Evolutionary conservation across 23 tunicate species (phyloP).

Genomic region (Oikopleura vanhoeffeni): DNA sequence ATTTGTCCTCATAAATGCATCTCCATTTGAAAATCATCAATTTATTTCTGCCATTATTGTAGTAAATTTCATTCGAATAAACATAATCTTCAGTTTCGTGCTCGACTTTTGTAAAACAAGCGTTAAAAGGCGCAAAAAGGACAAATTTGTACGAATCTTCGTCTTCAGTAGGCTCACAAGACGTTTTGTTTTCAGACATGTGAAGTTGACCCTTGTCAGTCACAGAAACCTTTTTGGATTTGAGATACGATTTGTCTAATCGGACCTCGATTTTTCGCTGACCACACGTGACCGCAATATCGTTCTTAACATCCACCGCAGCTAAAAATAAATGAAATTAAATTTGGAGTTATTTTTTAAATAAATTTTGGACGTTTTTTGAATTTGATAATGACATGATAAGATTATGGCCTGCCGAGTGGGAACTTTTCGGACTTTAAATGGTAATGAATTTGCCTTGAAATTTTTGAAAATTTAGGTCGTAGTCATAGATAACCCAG

Average conservation of each 20-base stretch:
- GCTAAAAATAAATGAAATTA: too few species aligned
- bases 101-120: not conserved
- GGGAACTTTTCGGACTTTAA: too few species aligned
- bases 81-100: constrained; percentile 15
- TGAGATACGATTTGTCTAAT: not conserved
- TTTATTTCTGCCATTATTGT: not conserved
- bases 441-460: too few species aligned
- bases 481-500: too few species aligned
- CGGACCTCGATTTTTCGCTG: constrained; percentile 11
- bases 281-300: not conserved
- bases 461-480: too few species aligned
- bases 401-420: too few species aligned
- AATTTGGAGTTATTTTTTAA: too few species aligned
- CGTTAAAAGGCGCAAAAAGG: not conserved
- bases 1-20: constrained; percentile 8
- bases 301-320: too few species aligned
- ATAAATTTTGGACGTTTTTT: too few species aligned
- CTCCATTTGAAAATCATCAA: not conserved
- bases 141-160: constrained; percentile 8
- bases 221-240: not conserved
- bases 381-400: too few species aligned
- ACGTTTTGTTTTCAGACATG: not conserved
- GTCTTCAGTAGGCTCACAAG: not conserved
- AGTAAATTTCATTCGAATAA: not conserved
- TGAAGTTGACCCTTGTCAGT: not conserved